Evolutionary conservation across 2,113 vertebrate genomes (phyloP).

Genomic region (Nestor notabilis): DNA sequence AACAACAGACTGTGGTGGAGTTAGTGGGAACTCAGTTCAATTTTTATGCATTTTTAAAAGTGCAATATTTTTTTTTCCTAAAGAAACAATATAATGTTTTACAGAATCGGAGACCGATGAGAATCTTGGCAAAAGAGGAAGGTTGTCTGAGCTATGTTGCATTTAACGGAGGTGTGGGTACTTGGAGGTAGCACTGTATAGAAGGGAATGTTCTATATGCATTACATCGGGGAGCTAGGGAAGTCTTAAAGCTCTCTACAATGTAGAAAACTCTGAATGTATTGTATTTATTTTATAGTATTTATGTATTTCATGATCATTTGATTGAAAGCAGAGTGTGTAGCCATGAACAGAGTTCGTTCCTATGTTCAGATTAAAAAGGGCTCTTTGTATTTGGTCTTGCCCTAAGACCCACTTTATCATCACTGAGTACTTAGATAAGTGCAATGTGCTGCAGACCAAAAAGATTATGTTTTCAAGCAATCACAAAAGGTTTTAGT

Average conservation of each 20-base stretch:
- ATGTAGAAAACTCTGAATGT: conserved; percentile 19
- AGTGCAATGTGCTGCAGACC: conserved; percentile 71
- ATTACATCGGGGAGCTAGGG: neutral
- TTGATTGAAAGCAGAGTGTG: neutral
- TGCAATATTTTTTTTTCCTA: conserved; percentile 45
- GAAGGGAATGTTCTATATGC: neutral
- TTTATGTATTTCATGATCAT: neutral
- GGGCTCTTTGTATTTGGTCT: conserved; percentile 66
- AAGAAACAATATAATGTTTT: conserved; percentile 27
- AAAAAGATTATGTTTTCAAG: conserved; percentile 68
- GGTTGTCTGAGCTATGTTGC: conserved; percentile 1
- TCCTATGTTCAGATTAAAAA: conserved; percentile 51
- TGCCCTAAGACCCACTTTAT: conserved; percentile 59
- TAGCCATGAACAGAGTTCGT: conserved; percentile 5
- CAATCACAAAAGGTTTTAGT: conserved; percentile 38
- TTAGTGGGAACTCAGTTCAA: neutral
- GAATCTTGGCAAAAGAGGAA: conserved; percentile 15
- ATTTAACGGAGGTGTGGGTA: neutral
- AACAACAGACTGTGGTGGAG: neutral
- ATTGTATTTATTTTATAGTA: conserved; percentile 9
- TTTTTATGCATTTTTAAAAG: conserved; percentile 51
- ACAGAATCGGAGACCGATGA: conserved; percentile 9
- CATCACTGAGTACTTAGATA: conserved; percentile 31
- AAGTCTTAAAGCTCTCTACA: conserved; percentile 4
- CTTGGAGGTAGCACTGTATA: neutral